Evolutionary conservation across 2,113 vertebrate genomes (phyloP).

Genomic region (Aptenodytes forsteri): DNA sequence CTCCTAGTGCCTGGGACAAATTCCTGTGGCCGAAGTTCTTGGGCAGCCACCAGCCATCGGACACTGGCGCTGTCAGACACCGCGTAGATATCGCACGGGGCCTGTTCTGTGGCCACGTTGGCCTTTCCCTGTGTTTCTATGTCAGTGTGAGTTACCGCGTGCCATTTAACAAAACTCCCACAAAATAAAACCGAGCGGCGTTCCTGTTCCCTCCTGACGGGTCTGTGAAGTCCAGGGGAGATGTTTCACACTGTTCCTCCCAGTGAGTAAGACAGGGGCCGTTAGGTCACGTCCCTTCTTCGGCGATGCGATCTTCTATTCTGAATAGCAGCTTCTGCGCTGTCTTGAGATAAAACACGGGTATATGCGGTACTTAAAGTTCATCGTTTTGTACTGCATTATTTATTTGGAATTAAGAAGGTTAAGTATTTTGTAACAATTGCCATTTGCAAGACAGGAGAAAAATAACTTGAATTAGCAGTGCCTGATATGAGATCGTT

Average conservation of each 20-base stretch:
- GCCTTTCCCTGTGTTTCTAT: neutral
- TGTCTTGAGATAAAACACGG: neutral
- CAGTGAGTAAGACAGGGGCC: neutral
- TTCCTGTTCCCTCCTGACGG: neutral
- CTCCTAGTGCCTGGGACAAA: neutral
- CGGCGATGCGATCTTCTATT: neutral
- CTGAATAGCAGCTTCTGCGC: conserved; percentile 22
- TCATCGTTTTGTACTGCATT: conserved; percentile 46
- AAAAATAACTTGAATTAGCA: neutral
- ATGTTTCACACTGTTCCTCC: neutral
- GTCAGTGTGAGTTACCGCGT: rapidly evolving
- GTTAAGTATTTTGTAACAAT: conserved; percentile 38
- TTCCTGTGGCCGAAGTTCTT: neutral
- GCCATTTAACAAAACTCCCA: neutral
- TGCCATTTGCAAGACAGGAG: conserved; percentile 59
- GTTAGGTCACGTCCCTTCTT: neutral
- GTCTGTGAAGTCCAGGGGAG: neutral
- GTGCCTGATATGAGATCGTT: neutral
- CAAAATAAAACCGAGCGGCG: neutral
- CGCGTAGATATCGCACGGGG: rapidly evolving
- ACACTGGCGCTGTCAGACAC: neutral
- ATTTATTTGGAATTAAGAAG: conserved; percentile 58
- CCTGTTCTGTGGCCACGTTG: rapidly evolving
- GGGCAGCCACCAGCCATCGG: rapidly evolving
- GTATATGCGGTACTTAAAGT: neutral